These are phyloP conservation scores for Platichthys stellatus DNA, from an alignment of 2,113 vertebrate species.

Conservation along the genomic window DNA sequence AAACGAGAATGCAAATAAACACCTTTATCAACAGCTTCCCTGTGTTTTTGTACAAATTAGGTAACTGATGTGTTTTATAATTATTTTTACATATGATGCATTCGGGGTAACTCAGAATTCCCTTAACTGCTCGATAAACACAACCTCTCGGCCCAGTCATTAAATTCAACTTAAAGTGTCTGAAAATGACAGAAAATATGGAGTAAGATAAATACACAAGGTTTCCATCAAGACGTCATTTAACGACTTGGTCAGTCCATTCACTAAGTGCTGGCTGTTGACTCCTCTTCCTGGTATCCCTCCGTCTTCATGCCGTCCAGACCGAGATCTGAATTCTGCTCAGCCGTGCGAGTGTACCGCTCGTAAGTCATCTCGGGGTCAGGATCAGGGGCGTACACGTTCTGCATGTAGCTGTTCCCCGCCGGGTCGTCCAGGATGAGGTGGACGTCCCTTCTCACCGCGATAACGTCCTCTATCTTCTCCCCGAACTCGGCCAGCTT, in stretches of 20 bases:
- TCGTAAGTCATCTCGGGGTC: conserved; percentile 90
- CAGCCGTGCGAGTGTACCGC: conserved; percentile 86
- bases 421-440: conserved; percentile 91
- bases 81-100: conserved; percentile 8
- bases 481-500: conserved; percentile 86
- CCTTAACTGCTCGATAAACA: not conserved
- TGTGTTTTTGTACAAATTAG: conserved; percentile 8
- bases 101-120: conserved; percentile 39
- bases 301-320: conserved; percentile 96
- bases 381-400: conserved; percentile 91
- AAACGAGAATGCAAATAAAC: conserved; percentile 30
- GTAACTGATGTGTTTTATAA: not conserved
- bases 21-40: not conserved
- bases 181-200: conserved; percentile 26
- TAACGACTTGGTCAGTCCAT: not conserved
- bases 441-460: conserved; percentile 80
- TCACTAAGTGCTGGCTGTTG: not conserved
- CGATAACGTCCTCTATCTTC: conserved; percentile 86
- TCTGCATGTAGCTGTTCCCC: conserved; percentile 97
- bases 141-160: conserved; percentile 7
- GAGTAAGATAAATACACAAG: conserved; percentile 10
- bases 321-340: conserved; percentile 95
- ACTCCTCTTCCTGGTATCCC: conserved; percentile 78
- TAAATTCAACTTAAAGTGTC: conserved; percentile 18
- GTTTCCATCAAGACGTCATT: not conserved